Base-by-base conservation (phyloP, 2,888 invertebrate genomes). In the Pristionchus entomophagus region DNA sequence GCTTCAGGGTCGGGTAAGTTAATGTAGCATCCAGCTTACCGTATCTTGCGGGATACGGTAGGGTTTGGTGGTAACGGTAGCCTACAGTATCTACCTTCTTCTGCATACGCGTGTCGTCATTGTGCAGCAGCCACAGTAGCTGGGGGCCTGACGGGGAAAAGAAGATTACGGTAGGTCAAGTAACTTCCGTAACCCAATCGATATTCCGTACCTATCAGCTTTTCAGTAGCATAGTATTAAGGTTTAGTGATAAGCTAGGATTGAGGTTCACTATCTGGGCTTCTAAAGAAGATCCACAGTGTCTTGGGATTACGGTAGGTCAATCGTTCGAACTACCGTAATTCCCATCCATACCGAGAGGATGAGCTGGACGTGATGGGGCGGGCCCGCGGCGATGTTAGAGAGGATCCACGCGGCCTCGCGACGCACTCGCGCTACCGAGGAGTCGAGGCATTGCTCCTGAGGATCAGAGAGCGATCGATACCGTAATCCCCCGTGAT, bases 371-470 rank as follows among this genome's bases (percentile, higher is more conserved):
- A 78, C 12, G 59, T 85, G 85, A 14, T 17, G 26, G 26, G 41
- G 19, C 6, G 78, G 56, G 14, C 85, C 85, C 5, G 73, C 77
- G 45, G 85, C 85, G 53, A 77, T 12, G 26, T 77, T 77, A 6
- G 77, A 53, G 22, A 85, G 51, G 6, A 78, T 35, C 77, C 78
- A 85, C 0, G 85, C 59, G 19, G 85, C 85, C n/a, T 85, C 56
- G 17, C 56, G 4, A 19, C 51, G 53, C 22, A 85, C 78, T n/a
- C 77, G n/a, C 22, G n/a, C 17, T 14, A 12, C 14, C 0, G 84
- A 51, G 29, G 84, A 84, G 19, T 35, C 53, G n/a, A 84, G 69
- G 12, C 19, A 29, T n/a, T 22, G 22, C 8, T 0, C 26, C 65
- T 59, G 41, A 5, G 41, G 6, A 17, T 26, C 29, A 26, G 53